Percentiles rank a stretch among this genome's conserved stretches.
phyloP scores from a whole-genome alignment of 1,140 invertebrate species.

The Cyclina sinensis region DNA sequence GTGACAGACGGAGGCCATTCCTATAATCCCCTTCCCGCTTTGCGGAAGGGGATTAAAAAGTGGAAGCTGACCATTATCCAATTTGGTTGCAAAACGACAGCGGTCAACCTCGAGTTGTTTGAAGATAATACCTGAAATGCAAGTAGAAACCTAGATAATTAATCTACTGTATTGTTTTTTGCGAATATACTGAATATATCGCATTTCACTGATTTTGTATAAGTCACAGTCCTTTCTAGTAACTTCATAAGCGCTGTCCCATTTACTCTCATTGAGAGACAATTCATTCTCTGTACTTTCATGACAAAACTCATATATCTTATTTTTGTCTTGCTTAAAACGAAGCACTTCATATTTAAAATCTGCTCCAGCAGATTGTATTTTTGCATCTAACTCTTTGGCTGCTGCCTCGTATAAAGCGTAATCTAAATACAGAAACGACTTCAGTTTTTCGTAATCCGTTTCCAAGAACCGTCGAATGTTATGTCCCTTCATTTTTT shows the following conservation, averaged over 20 bases:
- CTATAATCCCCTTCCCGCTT: too few species aligned
- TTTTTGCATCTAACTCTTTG: conserved; percentile 42
- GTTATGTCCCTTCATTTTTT: conserved; percentile 33
- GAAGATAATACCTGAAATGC: too few species aligned
- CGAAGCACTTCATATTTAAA: conserved; percentile 61
- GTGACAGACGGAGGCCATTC: too few species aligned
- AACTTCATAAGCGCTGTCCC: conserved; percentile 45
- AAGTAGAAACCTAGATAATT: too few species aligned
- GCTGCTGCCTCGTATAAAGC: conserved; percentile 65
- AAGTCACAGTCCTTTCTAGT: conserved; percentile 37
- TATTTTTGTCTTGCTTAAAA: conserved; percentile 55
- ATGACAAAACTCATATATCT: conserved; percentile 59
- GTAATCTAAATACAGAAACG: conserved; percentile 65
- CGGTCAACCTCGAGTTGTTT: too few species aligned
- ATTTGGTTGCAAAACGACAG: too few species aligned
- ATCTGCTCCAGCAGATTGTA: conserved; percentile 51
- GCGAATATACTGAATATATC: conserved; percentile 44
- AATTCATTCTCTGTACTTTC: neutral
- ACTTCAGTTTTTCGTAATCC: conserved; percentile 16
- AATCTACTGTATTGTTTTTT: conserved; percentile 36
- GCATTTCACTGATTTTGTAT: conserved; percentile 19
- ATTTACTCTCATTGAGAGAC: neutral
- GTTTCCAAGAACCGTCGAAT: neutral
- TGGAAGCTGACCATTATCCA: too few species aligned
- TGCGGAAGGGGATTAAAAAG: too few species aligned